Evolutionary conservation across 2,113 vertebrate species (phyloP), one percentile per base, ranked within the genome.

Genomic region (Perca fluviatilis): DNA sequence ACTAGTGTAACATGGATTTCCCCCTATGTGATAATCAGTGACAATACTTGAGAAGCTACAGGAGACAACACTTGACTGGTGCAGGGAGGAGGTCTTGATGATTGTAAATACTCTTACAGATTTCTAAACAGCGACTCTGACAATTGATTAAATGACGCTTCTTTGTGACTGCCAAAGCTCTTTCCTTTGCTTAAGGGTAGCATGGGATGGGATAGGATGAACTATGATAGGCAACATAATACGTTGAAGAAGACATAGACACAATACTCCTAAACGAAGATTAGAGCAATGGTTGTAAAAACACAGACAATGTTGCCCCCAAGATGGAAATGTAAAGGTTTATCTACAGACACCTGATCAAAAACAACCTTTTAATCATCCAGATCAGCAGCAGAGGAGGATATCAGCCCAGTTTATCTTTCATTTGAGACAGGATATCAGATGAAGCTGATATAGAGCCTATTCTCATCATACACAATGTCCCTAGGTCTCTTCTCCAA

Each of bases 381-480:
- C 46, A 25, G 83, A 82, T 91, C 86, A 77, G 76, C 36, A 54
- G 14, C 68, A 72, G 66, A 65, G 63, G 73, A 91, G 85, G 86
- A 84, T 90, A 89, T 90, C 72, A 91, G 61, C 84, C 25, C 1
- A 23, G 80, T 66, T 90, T 86, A 89, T 86, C 88, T 84, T 92
- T 92, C 81, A 89, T 92, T 92, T 86, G 82, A 87, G 86, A 85
- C 84, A 61, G 90, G 88, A 88, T 89, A 92, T 90, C 84, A 89
- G 88, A 82, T 83, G 72, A 76, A 4, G 53, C 70, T 63, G 81
- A 86, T 82, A 89, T 63, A 50, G 49, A 50, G 49, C 15, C 60
- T 72, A 78, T 86, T 86, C 83, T 89, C 80, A 92, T 86, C 86
- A 83, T 61, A 36, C 36, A 74, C 67, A 33, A 30, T 67, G 85